These are phyloP conservation scores for Hetaerina titia DNA, from an alignment of 2,888 invertebrate genomes.

Conservation along the genomic window DNA sequence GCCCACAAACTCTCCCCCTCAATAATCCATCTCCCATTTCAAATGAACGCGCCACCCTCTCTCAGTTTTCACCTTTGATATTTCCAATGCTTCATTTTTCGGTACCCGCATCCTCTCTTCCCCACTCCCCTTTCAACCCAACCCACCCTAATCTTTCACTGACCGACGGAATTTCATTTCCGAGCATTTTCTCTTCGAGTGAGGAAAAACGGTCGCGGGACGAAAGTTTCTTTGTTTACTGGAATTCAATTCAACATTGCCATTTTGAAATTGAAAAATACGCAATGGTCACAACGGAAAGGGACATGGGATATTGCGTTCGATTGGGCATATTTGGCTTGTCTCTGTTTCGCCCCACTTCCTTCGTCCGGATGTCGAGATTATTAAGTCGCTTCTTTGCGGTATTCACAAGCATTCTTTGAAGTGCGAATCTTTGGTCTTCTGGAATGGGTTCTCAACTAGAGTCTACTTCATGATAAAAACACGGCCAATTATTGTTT, in stretches of 20 bases:
- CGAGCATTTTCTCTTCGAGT: not conserved
- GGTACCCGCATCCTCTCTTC: too few species aligned
- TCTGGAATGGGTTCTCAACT: not conserved
- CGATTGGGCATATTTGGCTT: not conserved
- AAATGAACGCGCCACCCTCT: not conserved
- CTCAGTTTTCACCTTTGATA: conserved; percentile 6
- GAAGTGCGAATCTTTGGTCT: not conserved
- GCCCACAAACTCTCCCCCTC: not conserved
- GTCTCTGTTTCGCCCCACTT: not conserved
- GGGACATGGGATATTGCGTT: not conserved
- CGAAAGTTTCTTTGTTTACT: not conserved
- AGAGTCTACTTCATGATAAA: not conserved
- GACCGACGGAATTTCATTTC: not conserved
- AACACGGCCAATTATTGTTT: too few species aligned
- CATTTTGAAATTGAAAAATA: not conserved
- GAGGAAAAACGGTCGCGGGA: not conserved
- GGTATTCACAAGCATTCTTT: not conserved
- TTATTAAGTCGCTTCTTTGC: not conserved
- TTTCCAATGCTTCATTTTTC: not conserved
- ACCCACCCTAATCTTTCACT: not conserved
- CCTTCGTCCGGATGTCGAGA: not conserved
- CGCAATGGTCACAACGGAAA: not conserved
- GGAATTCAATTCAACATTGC: not conserved
- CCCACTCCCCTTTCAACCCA: too few species aligned
- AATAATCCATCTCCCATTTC: not conserved